Percentiles rank a stretch among this genome's conserved stretches.
These are phyloP conservation scores for Fulica atra DNA, from an alignment of 2,113 vertebrate species.

Conservation along the genomic window DNA sequence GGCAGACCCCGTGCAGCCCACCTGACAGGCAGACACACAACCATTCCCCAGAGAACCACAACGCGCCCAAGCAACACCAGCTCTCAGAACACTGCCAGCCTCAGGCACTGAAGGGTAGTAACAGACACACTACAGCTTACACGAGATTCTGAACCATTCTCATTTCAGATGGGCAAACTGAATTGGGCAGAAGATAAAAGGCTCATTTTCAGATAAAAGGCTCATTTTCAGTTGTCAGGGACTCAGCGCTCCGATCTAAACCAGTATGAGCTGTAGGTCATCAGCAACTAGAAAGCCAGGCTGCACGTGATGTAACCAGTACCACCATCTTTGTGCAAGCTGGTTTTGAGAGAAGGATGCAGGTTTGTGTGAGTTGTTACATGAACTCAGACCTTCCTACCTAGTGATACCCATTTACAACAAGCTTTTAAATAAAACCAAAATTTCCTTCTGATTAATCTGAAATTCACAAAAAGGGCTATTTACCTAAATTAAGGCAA, in stretches of 20 bases:
- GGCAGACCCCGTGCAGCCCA: neutral
- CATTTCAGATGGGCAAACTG: neutral
- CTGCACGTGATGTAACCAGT: neutral
- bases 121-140: neutral
- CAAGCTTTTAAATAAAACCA: neutral
- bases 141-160: neutral
- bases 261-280: neutral
- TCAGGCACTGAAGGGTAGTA: neutral
- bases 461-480: neutral
- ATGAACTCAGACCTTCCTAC: neutral
- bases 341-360: neutral
- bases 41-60: neutral
- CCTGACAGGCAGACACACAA: neutral
- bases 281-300: neutral
- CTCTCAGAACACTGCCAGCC: neutral
- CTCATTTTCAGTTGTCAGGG: neutral
- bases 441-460: neutral
- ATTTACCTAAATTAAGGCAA: neutral
- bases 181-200: neutral
- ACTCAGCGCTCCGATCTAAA: neutral
- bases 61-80: neutral
- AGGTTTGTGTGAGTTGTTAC: fast-evolving
- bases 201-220: neutral
- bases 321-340: neutral
- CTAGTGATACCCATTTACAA: neutral